Evolutionary conservation across 2,888 invertebrate species (phyloP).

Genomic region (Chrysolina oricalcia): DNA sequence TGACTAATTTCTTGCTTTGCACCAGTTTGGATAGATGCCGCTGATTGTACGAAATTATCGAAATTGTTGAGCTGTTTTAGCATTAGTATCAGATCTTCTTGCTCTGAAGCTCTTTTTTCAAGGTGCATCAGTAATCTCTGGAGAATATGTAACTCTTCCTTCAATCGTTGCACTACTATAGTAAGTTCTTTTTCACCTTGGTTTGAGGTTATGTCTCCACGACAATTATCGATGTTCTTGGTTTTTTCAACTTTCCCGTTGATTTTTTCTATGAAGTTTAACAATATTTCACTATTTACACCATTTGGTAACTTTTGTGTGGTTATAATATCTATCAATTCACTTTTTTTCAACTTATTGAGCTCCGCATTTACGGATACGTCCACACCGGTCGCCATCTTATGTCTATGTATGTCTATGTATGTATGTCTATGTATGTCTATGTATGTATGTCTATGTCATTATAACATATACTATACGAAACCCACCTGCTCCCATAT

Average conservation of each 20-base stretch:
- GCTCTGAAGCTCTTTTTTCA: slow-evolving; percentile 18
- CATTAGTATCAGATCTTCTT: slow-evolving; percentile 20
- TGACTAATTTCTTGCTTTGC: not conserved
- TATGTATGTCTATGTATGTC: too few species aligned
- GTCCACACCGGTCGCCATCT: slow-evolving; percentile 8
- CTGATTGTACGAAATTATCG: not conserved
- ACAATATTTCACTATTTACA: slow-evolving; percentile 12
- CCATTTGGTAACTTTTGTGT: slow-evolving; percentile 7
- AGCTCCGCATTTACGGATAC: slow-evolving; percentile 16
- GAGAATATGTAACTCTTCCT: not conserved
- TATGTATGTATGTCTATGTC: too few species aligned
- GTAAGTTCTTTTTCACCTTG: not conserved
- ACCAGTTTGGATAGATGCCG: slow-evolving; percentile 10
- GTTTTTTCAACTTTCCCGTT: not conserved
- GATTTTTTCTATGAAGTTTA: slow-evolving; percentile 5
- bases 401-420: too few species aligned
- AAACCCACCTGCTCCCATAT: too few species aligned
- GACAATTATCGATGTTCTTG: not conserved
- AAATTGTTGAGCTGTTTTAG: slow-evolving; percentile 24
- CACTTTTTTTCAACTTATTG: slow-evolving; percentile 11
- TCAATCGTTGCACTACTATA: not conserved
- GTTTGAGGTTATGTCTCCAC: slow-evolving; percentile 16
- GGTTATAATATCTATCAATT: not conserved
- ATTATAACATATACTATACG: too few species aligned
- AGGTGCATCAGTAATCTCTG: slow-evolving; percentile 13